Percentiles rank a stretch among this genome's conserved stretches.
Evolutionary conservation across 2,888 invertebrate genomes (phyloP).

Genomic region (Caenorhabditis sp.): DNA sequence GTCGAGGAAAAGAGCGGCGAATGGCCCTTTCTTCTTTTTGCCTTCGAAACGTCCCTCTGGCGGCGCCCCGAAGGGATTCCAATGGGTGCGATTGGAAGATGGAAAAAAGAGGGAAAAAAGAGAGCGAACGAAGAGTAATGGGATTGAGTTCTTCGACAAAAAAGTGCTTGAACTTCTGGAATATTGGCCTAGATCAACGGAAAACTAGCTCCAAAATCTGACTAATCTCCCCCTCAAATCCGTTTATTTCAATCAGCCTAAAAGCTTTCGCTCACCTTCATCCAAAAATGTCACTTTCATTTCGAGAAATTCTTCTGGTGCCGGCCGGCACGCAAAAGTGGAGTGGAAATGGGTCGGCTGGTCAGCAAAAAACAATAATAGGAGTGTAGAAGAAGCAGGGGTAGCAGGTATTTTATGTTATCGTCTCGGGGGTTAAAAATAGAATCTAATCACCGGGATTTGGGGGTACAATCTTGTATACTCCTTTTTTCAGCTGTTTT

Average conservation of each 20-base stretch:
- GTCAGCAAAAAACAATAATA: slow-evolving; percentile 10
- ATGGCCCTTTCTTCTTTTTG: neutral
- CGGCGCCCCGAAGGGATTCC: too few species aligned
- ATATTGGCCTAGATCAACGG: too few species aligned
- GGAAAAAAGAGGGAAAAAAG: neutral
- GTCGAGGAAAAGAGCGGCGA: neutral
- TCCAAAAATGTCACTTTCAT: slow-evolving; percentile 41
- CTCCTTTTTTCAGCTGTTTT: slow-evolving; percentile 4
- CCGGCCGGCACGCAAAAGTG: too few species aligned
- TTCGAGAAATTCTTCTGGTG: too few species aligned
- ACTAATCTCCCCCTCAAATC: neutral
- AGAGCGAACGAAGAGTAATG: neutral
- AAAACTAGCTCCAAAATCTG: neutral
- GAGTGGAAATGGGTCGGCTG: neutral
- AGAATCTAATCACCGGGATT: slow-evolving; percentile 9
- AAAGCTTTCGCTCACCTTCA: slow-evolving; percentile 39
- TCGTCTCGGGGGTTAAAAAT: neutral
- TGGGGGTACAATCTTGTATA: neutral
- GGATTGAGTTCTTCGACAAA: slow-evolving; percentile 1
- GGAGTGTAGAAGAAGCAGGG: too few species aligned
- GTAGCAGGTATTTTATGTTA: neutral
- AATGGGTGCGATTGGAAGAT: neutral
- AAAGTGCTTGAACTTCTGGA: too few species aligned
- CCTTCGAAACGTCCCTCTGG: too few species aligned
- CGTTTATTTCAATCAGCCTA: slow-evolving; percentile 2